Conservation (phyloP, 2,797 vertebrate genomes). For the Helicolenus hilgendorfi region DNA sequence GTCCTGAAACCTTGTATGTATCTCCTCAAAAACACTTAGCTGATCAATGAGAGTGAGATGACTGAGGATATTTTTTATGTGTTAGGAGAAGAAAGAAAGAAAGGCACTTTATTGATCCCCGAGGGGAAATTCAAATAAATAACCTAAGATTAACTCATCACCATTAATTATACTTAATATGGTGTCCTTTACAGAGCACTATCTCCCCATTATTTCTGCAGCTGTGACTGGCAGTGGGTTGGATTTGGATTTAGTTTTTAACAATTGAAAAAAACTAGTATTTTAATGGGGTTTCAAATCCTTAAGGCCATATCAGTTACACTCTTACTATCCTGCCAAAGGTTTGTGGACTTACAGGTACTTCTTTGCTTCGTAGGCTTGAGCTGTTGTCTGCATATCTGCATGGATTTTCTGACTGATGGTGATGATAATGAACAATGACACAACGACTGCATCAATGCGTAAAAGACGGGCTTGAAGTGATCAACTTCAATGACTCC, state of each 20-base stretch:
- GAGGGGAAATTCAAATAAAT: no score
- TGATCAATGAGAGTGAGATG: not conserved
- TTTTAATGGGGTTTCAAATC: not conserved
- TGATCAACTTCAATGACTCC: not conserved
- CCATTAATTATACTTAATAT: not conserved
- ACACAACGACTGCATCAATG: not conserved
- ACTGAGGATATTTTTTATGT: no score
- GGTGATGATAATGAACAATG: slow-evolving; percentile 8
- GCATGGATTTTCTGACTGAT: not conserved
- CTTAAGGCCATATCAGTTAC: no score
- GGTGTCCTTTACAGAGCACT: not conserved
- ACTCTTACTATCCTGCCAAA: not conserved
- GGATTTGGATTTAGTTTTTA: not conserved
- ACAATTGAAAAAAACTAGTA: no score
- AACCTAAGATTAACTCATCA: no score
- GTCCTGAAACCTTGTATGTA: not conserved
- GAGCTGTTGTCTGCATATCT: not conserved
- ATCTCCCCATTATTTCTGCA: not conserved
- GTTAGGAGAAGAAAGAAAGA: no score
- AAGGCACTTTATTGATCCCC: no score
- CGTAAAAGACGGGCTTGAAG: not conserved
- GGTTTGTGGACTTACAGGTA: not conserved
- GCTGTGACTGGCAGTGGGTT: not conserved
- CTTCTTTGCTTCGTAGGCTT: not conserved
- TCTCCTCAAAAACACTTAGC: not conserved